A percentile compares a stretch with the other conserved stretches of the same genome.
Conservation (phyloP, 2,888 invertebrate genomes). For the Ferrisia virgata region DNA sequence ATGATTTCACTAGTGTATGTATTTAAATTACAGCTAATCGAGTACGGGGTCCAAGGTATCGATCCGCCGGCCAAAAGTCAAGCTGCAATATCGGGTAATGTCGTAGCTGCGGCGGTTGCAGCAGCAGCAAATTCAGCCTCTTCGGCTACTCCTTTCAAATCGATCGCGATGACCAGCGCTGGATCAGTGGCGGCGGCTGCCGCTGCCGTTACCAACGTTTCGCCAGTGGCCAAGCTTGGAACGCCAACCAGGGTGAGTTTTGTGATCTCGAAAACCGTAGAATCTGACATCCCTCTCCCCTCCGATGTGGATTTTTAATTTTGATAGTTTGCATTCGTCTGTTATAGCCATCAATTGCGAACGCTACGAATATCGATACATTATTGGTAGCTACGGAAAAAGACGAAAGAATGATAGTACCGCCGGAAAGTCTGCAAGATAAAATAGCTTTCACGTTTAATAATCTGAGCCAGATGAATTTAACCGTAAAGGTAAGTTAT, state of each 20-base stretch:
- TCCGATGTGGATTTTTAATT: no score
- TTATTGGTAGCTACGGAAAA: constrained; percentile 88
- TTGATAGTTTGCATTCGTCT: constrained; percentile 47
- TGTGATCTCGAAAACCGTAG: background rate
- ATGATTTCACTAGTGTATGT: constrained; percentile 38
- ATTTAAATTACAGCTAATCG: constrained; percentile 44
- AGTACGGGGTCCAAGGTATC: constrained; percentile 38
- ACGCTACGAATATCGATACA: constrained; percentile 96
- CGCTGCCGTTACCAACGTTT: background rate
- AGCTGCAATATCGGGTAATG: constrained; percentile 7
- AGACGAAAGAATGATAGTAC: constrained; percentile 84
- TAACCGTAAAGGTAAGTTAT: constrained; percentile 70
- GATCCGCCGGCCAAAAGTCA: constrained; percentile 35
- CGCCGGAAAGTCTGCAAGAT: constrained; percentile 91
- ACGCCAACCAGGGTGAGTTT: constrained; percentile 37
- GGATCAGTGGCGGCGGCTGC: background rate
- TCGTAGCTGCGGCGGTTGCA: background rate
- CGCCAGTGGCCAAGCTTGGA: constrained; percentile 39
- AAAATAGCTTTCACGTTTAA: constrained; percentile 99
- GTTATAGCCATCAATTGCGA: constrained; percentile 85
- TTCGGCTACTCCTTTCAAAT: constrained; percentile 5
- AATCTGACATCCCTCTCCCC: no score
- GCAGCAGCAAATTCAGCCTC: background rate
- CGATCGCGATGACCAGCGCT: constrained; percentile 2
- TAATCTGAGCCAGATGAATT: constrained; percentile 92